Evolutionary conservation across 2,113 vertebrate genomes (phyloP).

Genomic region (Clarias gariepinus): DNA sequence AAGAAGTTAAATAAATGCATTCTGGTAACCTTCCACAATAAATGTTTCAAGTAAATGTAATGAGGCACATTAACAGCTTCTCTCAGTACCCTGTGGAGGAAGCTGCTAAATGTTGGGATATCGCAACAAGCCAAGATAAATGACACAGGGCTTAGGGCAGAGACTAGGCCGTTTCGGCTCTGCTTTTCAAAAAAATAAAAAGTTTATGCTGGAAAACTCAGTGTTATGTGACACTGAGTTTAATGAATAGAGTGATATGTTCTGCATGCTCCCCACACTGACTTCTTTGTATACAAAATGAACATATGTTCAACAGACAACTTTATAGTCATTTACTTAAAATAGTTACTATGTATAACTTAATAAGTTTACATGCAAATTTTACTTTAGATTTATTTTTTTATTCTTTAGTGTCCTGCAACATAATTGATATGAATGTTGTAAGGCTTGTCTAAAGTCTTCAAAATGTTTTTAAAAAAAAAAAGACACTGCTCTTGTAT

Average conservation of each 20-base stretch:
- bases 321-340: not conserved
- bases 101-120: conserved; percentile 51
- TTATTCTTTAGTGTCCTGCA: not conserved
- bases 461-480: not conserved
- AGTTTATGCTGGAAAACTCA: conserved; percentile 46
- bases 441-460: not conserved
- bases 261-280: conserved; percentile 15
- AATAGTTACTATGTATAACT: not conserved
- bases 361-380: conserved; percentile 44
- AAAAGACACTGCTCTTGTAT: not conserved
- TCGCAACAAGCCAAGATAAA: conserved; percentile 59
- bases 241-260: conserved; percentile 33
- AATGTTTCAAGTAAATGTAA: conserved; percentile 55
- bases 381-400: not conserved
- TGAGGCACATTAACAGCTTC: conserved; percentile 56
- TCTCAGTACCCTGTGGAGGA: conserved; percentile 47
- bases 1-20: conserved; percentile 26
- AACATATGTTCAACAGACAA: not conserved
- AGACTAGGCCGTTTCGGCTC: conserved; percentile 31
- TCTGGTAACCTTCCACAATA: conserved; percentile 39
- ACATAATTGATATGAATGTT: not conserved
- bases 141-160: conserved; percentile 41
- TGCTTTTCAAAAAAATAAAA: conserved; percentile 21
- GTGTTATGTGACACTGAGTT: conserved; percentile 41
- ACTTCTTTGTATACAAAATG: conserved; percentile 4